Base-by-base conservation (phyloP, 2,888 invertebrate genomes). In the Lysandra bellargus region DNA sequence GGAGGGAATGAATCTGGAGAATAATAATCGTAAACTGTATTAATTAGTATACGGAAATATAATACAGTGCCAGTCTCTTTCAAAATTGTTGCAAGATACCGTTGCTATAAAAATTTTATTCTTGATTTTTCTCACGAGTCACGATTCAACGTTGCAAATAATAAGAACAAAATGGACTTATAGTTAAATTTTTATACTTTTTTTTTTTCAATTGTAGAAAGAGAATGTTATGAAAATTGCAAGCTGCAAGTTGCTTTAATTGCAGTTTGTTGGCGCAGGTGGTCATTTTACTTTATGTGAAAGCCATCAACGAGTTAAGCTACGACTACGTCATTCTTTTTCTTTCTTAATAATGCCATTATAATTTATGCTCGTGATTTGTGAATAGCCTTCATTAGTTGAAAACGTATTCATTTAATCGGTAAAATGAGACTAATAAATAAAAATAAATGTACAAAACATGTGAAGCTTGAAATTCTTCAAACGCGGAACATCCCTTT, bases 401-500 rank as follows among this genome's bases (percentile, higher is more conserved):
- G 33, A 40, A 73, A 44, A 73, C n/a, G 40, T 1, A 74, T 74
- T 74, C 40, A 44, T 49, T 44, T 75, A 33, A 69, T 69, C 69
- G 57, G 33, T 73, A 14, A 74, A 73, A 78, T 72, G 14, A 44
- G 49, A 69, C 60, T n/a, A 44, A 1, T 57, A 49, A 61, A 64
- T 37, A 64, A 69, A 64, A 23, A 49, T 49, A 78, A 30, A 78
- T 49, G 23, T 44, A 40, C 23, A 75, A 75, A 61, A 40, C 30
- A 40, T 57, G 23, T 49, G 33, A 61, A 33, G 60, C 49, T 75
- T 61, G 61, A 79, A 61, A 78, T 80, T 78, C 30, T 17, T 14
- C 33, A 80, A 78, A 81, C 80, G 78, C 61, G 82, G 81, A 83
- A 82, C 85, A 81, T 85, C 83, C 82, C 85, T 87, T 88, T 86